Percentiles rank a stretch among this genome's conserved stretches.
These are phyloP conservation scores for Drosophila vallismaia DNA, from an alignment of 2,888 invertebrate species.

Conservation along the genomic window DNA sequence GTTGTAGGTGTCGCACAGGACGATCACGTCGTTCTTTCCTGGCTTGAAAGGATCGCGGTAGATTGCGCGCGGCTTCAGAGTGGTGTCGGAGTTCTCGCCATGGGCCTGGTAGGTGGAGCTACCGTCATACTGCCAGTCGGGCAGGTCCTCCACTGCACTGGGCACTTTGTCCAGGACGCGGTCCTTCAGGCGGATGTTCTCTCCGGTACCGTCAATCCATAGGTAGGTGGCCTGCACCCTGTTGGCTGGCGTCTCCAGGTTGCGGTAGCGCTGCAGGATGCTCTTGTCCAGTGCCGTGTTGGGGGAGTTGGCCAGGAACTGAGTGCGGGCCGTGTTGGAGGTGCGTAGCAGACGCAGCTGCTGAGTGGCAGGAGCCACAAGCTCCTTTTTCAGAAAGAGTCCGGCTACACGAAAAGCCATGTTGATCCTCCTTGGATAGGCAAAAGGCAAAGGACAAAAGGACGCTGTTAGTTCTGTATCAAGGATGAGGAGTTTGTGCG, in stretches of 20 bases:
- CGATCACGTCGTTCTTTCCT: constrained; percentile 89
- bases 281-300: constrained; percentile 91
- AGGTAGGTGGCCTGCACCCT: constrained; percentile 88
- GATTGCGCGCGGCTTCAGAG: constrained; percentile 90
- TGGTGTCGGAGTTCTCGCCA: constrained; percentile 89
- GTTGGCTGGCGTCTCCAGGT: constrained; percentile 86
- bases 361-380: constrained; percentile 55
- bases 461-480: constrained; percentile 38
- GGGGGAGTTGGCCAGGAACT: constrained; percentile 86
- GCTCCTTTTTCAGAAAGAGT: constrained; percentile 80
- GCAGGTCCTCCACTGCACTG: constrained; percentile 86
- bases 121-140: constrained; percentile 91
- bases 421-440: constrained; percentile 28
- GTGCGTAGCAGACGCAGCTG: constrained; percentile 70
- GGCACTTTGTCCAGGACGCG: constrained; percentile 88
- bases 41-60: constrained; percentile 91
- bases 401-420: constrained; percentile 83
- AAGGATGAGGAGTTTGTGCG: constrained; percentile 21
- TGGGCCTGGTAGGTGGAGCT: constrained; percentile 88
- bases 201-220: constrained; percentile 91
- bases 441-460: constrained; percentile 39
- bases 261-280: constrained; percentile 88
- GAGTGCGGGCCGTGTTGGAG: constrained; percentile 40
- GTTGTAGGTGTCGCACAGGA: constrained; percentile 91
- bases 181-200: constrained; percentile 88